phyloP scores from a whole-genome alignment of 2,113 vertebrate species.

The Heterocephalus glaber region DNA sequence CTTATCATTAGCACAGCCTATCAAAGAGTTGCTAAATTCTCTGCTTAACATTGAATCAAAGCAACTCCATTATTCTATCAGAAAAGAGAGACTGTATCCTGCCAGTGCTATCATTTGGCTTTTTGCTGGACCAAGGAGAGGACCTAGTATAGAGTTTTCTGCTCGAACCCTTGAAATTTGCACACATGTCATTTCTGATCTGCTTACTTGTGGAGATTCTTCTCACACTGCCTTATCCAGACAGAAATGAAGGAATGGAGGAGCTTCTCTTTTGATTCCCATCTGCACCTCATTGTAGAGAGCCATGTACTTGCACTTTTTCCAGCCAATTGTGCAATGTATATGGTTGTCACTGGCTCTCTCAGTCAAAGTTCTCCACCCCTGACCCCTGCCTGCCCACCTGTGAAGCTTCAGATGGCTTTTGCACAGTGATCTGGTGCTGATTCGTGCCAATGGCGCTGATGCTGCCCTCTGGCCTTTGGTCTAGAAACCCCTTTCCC shows the following conservation, averaged over 20 bases:
- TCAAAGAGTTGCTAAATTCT: conserved; percentile 82
- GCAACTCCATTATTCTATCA: conserved; percentile 78
- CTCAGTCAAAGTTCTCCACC: neutral
- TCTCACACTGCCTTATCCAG: neutral
- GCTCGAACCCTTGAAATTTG: conserved; percentile 60
- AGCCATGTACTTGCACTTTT: neutral
- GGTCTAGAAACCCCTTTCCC: neutral
- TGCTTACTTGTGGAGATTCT: neutral
- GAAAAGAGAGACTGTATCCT: conserved; percentile 74
- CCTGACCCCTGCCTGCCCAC: fast-evolving
- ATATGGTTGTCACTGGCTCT: neutral
- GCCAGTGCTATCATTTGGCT: conserved; percentile 64
- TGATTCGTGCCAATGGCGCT: neutral
- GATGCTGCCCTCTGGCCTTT: neutral
- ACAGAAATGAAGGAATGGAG: neutral
- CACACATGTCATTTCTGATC: conserved; percentile 75
- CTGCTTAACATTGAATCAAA: conserved; percentile 82
- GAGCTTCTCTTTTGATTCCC: neutral
- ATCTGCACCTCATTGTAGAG: neutral
- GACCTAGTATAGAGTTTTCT: conserved; percentile 70
- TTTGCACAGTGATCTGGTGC: neutral
- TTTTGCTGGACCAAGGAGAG: conserved; percentile 66
- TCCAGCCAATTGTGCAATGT: neutral
- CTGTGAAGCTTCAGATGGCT: neutral
- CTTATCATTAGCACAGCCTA: conserved; percentile 82